Conservation (phyloP, 2,797 vertebrate genomes). For the Rallus crepitans region DNA sequence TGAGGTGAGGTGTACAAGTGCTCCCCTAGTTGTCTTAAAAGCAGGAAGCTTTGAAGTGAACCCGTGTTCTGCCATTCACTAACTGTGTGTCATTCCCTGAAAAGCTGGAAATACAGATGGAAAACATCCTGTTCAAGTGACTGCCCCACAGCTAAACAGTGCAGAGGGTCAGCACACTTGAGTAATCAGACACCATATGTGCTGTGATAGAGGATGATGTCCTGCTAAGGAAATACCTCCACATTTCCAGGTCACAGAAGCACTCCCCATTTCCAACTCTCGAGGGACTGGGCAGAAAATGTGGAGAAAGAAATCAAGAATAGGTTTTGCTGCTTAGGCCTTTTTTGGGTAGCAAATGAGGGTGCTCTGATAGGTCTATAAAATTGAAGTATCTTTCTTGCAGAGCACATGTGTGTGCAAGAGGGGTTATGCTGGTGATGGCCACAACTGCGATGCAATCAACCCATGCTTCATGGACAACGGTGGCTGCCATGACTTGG, state of each 20-base stretch:
- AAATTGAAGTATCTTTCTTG: not conserved
- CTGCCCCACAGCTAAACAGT: not conserved
- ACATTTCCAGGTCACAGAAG: not conserved
- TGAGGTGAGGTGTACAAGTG: not conserved
- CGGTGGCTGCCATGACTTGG: slow-evolving; percentile 90
- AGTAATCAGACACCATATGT: not conserved
- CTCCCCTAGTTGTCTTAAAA: not conserved
- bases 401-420: slow-evolving; percentile 91
- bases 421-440: slow-evolving; percentile 87
- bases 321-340: not conserved
- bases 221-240: not conserved
- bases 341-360: not conserved
- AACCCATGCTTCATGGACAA: slow-evolving; percentile 86
- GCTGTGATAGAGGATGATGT: not conserved
- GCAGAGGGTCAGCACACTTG: not conserved
- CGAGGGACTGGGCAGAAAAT: not conserved
- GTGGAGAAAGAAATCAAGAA: not conserved
- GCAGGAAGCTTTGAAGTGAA: not conserved
- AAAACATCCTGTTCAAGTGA: not conserved
- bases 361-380: not conserved
- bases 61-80: not conserved
- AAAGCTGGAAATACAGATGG: not conserved
- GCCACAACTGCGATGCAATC: slow-evolving; percentile 83
- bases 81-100: not conserved
- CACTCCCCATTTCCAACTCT: not conserved